Evolutionary conservation across 92 coral and sea anemone genomes (phyloP), one percentile per base, ranked within the genome.

Genomic region (Actinostola sp.): DNA sequence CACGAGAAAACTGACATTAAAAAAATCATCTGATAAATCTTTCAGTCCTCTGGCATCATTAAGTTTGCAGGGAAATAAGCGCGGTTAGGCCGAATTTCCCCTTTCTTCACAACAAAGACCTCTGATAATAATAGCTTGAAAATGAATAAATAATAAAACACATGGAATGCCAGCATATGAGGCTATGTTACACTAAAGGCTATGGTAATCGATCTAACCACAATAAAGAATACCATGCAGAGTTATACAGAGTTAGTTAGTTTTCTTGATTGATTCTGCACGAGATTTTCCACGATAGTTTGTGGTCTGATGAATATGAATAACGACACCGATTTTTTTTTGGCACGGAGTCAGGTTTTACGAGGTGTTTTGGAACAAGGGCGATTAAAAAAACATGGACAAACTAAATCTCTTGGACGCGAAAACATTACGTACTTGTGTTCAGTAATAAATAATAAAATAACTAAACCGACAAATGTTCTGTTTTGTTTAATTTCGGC

Each of bases 381-480:
- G n/a, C 36, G 17, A 57, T 57, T 3, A 57, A 57, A 57, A 27
- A 57, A 27, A 57, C 19, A 57, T 57, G 63, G 28, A 11, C 6
- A 57, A 19, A 16, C 26, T 1, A 57, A 57, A 57, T 57, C 63
- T 57, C 28, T 57, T 29, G 39, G 63, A 57, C 21, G 39, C 63
- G 59, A 57, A 57, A 57, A 57, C 63, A 57, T 12, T 29, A n/a
- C n/a, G n/a, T 57, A 14, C 38, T 30, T 57, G 36, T 57, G 13
- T 35, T 1, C n/a, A n/a, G 36, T 57, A 57, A 29, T 57, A 30
- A 57, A 57, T 57, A 57, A 57, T 57, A 27, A 57, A 57, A 57
- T 57, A 57, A 21, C 60, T 53, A 53, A 53, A 24, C 60, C 60
- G 20, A 53, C 60, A 30, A 57, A 3, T 57, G 38, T 30, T 57